Evolutionary conservation across 2,888 invertebrate species (phyloP).

Genomic region (Diadegma fenestrale): DNA sequence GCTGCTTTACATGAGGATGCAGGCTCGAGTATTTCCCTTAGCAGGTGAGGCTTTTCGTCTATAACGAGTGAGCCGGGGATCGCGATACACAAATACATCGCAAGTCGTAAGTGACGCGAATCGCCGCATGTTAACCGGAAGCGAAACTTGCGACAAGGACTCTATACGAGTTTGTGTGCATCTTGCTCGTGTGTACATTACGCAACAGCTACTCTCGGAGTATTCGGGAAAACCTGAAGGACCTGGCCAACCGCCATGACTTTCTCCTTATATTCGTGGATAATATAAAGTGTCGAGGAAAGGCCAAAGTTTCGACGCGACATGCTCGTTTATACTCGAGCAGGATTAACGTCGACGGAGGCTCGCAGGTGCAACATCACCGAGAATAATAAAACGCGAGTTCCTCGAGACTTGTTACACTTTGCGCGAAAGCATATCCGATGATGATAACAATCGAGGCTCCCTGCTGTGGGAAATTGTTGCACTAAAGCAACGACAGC

Average conservation of each 20-base stretch:
- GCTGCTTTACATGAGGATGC: slow-evolving; percentile 41
- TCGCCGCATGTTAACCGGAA: slow-evolving; percentile 62
- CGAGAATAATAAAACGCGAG: slow-evolving; percentile 35
- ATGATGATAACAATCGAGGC: neutral
- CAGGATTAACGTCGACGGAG: slow-evolving; percentile 3
- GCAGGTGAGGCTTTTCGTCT: slow-evolving; percentile 2
- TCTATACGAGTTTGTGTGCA: neutral
- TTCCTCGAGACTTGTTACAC: neutral
- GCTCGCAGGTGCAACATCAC: slow-evolving; percentile 40
- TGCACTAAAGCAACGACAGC: neutral
- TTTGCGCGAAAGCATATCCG: neutral
- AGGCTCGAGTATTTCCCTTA: neutral
- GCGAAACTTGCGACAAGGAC: slow-evolving; percentile 52
- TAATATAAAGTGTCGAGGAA: slow-evolving; percentile 36
- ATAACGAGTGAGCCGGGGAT: neutral
- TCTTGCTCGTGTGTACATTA: neutral
- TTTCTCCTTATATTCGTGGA: slow-evolving; percentile 8
- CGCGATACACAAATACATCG: neutral
- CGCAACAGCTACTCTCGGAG: neutral
- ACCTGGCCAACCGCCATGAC: slow-evolving; percentile 1
- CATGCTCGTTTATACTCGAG: slow-evolving; percentile 46
- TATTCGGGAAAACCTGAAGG: neutral
- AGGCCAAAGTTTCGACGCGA: slow-evolving; percentile 51
- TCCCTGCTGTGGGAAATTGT: neutral
- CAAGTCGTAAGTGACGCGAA: slow-evolving; percentile 48